Conservation (phyloP, 2,888 invertebrate species). For the Callosobruchus maculatus region DNA sequence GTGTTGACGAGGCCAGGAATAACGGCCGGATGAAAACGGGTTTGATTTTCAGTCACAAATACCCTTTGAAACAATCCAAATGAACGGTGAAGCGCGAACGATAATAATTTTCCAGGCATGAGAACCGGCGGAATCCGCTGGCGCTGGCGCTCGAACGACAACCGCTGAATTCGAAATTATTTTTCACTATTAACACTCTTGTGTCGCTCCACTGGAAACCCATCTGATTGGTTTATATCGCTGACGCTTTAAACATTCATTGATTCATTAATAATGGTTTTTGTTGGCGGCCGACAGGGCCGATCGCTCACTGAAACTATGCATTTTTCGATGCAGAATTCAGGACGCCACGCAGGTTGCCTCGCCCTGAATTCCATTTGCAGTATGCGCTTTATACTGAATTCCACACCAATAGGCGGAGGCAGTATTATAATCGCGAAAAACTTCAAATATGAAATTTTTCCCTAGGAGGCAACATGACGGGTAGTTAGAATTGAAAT, state of each 20-base stretch:
- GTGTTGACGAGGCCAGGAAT: background rate
- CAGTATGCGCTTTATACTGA: background rate
- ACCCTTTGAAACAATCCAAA: background rate
- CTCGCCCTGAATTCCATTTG: background rate
- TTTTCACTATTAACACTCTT: background rate
- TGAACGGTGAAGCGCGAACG: background rate
- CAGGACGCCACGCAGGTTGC: background rate
- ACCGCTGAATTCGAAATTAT: background rate
- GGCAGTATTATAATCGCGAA: too few species aligned
- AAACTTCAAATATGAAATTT: too few species aligned
- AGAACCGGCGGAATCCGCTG: background rate
- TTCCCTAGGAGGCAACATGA: too few species aligned
- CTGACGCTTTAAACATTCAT: background rate
- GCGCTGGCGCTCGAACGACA: background rate
- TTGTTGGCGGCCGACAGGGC: too few species aligned
- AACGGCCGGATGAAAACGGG: background rate
- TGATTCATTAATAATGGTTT: background rate
- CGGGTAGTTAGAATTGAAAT: too few species aligned
- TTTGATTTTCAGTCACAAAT: background rate
- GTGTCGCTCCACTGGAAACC: background rate
- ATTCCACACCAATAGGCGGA: too few species aligned
- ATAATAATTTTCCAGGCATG: background rate
- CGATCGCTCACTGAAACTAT: background rate
- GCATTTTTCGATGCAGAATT: background rate
- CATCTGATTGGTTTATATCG: background rate